These are phyloP conservation scores for Archips xylosteana DNA, from an alignment of 2,888 invertebrate genomes.

Conservation along the genomic window DNA sequence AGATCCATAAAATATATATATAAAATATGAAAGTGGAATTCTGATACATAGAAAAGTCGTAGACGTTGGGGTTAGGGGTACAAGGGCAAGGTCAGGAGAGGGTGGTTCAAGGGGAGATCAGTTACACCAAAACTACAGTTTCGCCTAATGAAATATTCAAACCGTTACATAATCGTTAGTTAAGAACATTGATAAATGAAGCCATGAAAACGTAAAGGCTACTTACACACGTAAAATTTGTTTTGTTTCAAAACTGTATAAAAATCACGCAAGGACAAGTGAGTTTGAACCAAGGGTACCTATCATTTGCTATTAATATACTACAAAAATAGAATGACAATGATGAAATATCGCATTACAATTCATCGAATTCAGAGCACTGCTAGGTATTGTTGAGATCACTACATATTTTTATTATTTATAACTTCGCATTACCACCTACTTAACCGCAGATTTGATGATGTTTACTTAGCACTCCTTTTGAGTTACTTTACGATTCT, in stretches of 20 bases:
- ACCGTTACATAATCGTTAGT: slow-evolving; percentile 41
- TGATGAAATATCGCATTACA: slow-evolving; percentile 14
- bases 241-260: slow-evolving; percentile 26
- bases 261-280: slow-evolving; percentile 4
- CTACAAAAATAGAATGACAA: slow-evolving; percentile 5
- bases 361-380: slow-evolving; percentile 29
- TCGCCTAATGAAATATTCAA: slow-evolving; percentile 42
- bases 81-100: slow-evolving; percentile 49
- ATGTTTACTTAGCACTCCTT: slow-evolving; percentile 43
- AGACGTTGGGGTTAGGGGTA: slow-evolving; percentile 42
- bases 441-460: slow-evolving; percentile 45
- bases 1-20: slow-evolving; percentile 39
- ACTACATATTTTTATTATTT: slow-evolving; percentile 29
- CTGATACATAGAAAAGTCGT: slow-evolving; percentile 18
- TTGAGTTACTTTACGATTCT: slow-evolving; percentile 32
- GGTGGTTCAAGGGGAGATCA: slow-evolving; percentile 38
- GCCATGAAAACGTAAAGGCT: slow-evolving; percentile 24
- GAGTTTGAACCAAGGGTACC: background rate
- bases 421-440: slow-evolving; percentile 33
- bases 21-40: slow-evolving; percentile 4
- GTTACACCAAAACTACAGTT: slow-evolving; percentile 33
- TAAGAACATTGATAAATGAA: slow-evolving; percentile 39
- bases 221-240: slow-evolving; percentile 6
- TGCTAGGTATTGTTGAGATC: slow-evolving; percentile 37
- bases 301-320: background rate